These are phyloP conservation scores for Porites lutea DNA, from an alignment of 64 coral and sea anemone species.

Conservation along the genomic window DNA sequence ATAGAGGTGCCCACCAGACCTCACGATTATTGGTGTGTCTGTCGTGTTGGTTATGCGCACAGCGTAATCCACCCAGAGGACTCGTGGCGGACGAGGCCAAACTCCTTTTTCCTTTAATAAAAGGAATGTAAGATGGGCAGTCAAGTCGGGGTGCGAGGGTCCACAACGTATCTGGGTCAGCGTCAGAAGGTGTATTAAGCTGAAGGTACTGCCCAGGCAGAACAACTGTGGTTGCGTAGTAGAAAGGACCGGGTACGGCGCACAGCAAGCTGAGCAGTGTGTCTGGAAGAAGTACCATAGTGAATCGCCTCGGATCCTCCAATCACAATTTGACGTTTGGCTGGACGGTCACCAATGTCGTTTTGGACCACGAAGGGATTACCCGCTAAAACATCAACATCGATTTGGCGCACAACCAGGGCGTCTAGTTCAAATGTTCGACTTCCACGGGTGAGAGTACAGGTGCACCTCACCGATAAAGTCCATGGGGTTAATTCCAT, in stretches of 20 bases:
- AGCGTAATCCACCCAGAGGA: constrained; percentile 12
- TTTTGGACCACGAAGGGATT: constrained; percentile 32
- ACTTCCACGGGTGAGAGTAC: constrained; percentile 17
- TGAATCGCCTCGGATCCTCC: constrained; percentile 26
- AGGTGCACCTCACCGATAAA: constrained; percentile 44
- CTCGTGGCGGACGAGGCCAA: not conserved
- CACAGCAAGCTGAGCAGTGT: not conserved
- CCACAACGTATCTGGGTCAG: constrained; percentile 18
- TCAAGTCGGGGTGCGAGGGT: not conserved
- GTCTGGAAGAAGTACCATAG: no score
- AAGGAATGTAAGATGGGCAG: constrained; percentile 8
- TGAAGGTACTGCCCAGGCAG: constrained; percentile 1
- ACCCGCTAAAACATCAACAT: constrained; percentile 50
- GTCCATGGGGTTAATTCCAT: constrained; percentile 43
- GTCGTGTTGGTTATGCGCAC: constrained; percentile 31
- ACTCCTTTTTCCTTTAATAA: not conserved
- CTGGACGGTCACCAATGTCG: constrained; percentile 32
- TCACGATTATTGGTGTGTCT: no score
- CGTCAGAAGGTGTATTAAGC: not conserved
- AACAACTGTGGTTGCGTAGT: not conserved
- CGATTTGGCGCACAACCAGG: constrained; percentile 25
- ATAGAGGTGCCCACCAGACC: no score
- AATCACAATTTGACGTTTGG: constrained; percentile 22
- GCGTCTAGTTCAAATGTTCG: constrained; percentile 39
- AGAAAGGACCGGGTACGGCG: not conserved